Base-by-base conservation (phyloP, 2,113 vertebrate species). In the Ageneiosus marmoratus region DNA sequence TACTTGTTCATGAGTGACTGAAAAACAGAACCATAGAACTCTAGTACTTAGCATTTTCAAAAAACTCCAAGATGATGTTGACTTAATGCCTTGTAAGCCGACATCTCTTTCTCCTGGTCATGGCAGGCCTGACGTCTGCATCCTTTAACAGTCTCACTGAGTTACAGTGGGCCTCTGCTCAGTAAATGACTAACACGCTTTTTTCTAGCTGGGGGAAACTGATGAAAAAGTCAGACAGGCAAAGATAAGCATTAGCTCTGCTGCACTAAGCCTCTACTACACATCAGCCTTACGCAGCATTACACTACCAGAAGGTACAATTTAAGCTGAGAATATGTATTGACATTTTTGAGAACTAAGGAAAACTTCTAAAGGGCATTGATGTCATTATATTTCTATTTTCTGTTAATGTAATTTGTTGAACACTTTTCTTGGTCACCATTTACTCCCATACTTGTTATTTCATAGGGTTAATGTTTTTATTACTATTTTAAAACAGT, bases 61-160 rank as follows among this genome's bases (percentile, higher is more conserved):
- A 27, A 82, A 55, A 73, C 80, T 60, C 67, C n/a, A 41, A 55
- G 65, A 44, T 41, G 29, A 70, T 44, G 34, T n/a, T 74, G 51
- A 73, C 48, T 44, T 32, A 48, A 73, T 75, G 55, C 58, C 7
- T 34, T 82, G 27, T 32, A 24, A 29, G 22, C 41, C 62, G 58
- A 82, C 46, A 10, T 34, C n/a, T 81, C 53, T 37, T 82, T 82
- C 44, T 62, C 69, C 41, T 51, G 70, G 44, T 51, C 44, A 63
- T 4, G 13, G 56, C 32, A 82, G 80, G 29, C 29, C 70, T 75
- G 53, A 72, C 12, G 15, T 56, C 67, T 73, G 53, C 8, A 50
- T 60, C 44, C 55, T 50, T 75, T 82, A 56, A 72, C 69, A 22
- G 20, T 82, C 20, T 48, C 27, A 29, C 80, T 9, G 70, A 62